These are phyloP conservation scores for Semnornis frantzii DNA, from an alignment of 2,113 vertebrate species.

Conservation along the genomic window DNA sequence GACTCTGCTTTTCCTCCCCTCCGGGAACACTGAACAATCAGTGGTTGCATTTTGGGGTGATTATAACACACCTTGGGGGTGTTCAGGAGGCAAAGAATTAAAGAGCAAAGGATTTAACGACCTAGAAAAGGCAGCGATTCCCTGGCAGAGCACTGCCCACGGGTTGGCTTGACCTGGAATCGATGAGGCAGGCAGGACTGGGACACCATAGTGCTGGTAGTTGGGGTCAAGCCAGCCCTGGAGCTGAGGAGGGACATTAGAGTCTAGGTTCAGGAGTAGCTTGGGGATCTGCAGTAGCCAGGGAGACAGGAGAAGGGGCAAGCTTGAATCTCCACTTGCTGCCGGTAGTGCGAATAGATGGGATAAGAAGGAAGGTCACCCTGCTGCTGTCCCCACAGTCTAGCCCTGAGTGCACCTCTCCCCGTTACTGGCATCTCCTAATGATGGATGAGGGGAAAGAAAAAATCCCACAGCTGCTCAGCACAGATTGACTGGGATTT, in stretches of 20 bases:
- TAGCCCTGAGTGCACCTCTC: background rate
- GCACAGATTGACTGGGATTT: background rate
- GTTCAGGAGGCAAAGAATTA: background rate
- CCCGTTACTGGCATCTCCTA: background rate
- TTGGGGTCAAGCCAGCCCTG: background rate
- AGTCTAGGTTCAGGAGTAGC: background rate
- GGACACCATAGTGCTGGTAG: background rate
- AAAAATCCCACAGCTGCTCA: background rate
- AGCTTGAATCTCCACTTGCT: background rate
- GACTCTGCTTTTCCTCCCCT: background rate
- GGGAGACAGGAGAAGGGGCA: background rate
- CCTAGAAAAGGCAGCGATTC: background rate
- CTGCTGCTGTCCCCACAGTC: background rate
- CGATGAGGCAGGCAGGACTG: background rate
- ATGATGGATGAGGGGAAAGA: background rate
- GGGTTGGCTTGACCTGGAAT: background rate
- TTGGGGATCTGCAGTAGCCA: background rate
- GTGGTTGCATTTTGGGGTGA: constrained; percentile 22
- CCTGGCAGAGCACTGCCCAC: rapidly evolving
- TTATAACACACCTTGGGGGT: constrained; percentile 30
- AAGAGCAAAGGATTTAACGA: background rate
- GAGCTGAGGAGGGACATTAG: background rate
- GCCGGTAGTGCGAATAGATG: rapidly evolving
- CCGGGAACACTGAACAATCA: background rate
- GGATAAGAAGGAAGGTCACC: background rate